Evolutionary conservation across 2,888 invertebrate genomes (phyloP), one percentile per base, ranked within the genome.

Genomic region (Heteromurus nitidus): DNA sequence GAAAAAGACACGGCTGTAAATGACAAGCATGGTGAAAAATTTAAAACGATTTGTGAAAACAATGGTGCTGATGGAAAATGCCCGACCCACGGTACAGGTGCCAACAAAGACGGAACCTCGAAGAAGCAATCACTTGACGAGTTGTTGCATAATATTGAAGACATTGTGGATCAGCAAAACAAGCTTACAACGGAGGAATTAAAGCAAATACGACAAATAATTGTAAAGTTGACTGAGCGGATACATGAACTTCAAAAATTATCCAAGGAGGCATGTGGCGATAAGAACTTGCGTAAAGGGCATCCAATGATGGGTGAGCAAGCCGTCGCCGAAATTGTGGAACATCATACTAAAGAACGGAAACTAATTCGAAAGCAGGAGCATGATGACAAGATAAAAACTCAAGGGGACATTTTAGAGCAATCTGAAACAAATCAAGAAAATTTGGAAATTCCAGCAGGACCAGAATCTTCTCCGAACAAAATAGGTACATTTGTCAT

Each of bases 11-110:
- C n/a, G 24, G 22, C 28, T n/a, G 20, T 16, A 16, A 20, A 30
- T 22, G 42, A 53, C 13, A 28, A 42, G 26, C 24, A 50, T 22
- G 20, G 22, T 20, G 13, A 16, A 1, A 24, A 60, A 20, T 67
- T 76, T 16, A 65, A 58, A 72, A 72, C 65, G 1, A 44, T 72
- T 58, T 79, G 72, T 44, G 72, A 79, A 72, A 47, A 65, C 18
- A 24, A 20, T 7, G 20, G 5, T 58, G 58, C 26, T 11, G 1
- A 22, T 11, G 30, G 55, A 1, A 55, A 65, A 53, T 74, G 74
- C 18, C n/a, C 53, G 50, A 44, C 28, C 18, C 18, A 60, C 30
- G 36, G 16, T 16, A 36, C 22, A 26, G 22, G 3, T 55, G 7
- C 7, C 47, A 47, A 13, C 3, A 5, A 47, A 16, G 47, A 5